phyloP scores from a whole-genome alignment of 1,140 invertebrate genomes.

The Brachionus asplanchnoidis region DNA sequence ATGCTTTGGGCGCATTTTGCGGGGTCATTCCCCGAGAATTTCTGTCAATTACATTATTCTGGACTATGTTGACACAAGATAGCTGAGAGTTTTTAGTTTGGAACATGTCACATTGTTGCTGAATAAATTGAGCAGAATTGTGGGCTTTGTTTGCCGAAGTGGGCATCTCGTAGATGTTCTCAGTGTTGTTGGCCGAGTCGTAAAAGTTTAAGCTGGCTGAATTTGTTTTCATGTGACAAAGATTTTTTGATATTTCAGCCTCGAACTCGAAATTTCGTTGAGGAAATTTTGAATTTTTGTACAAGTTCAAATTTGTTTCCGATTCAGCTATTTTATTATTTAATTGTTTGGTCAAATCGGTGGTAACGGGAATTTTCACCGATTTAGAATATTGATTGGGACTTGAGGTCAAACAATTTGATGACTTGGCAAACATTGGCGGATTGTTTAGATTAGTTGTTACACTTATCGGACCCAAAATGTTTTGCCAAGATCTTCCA shows the following conservation, averaged over 20 bases:
- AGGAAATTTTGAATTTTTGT: not conserved
- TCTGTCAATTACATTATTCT: not conserved
- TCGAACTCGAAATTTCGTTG: slow-evolving; percentile 22
- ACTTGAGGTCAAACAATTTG: not conserved
- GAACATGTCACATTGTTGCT: not conserved
- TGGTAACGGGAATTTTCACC: slow-evolving; percentile 36
- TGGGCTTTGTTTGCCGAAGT: not conserved
- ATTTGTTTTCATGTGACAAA: not conserved
- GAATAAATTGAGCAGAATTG: not conserved
- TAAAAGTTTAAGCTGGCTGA: not conserved
- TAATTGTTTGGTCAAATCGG: slow-evolving; percentile 7
- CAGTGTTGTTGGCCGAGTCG: not conserved
- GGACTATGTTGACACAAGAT: not conserved
- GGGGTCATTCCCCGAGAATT: not conserved
- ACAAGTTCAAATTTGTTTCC: not conserved
- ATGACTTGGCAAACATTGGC: not conserved
- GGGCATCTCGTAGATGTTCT: slow-evolving; percentile 10
- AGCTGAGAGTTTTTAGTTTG: not conserved
- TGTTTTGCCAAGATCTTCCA: slow-evolving; percentile 15
- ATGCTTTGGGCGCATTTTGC: not conserved
- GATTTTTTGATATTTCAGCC: not conserved
- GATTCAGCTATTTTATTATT: not conserved
- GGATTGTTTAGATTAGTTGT: slow-evolving; percentile 1
- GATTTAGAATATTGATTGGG: slow-evolving; percentile 15
- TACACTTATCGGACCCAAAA: not conserved